phyloP scores from a whole-genome alignment of 2,113 vertebrate genomes.

The Boulengeromyrus knoepffleri region DNA sequence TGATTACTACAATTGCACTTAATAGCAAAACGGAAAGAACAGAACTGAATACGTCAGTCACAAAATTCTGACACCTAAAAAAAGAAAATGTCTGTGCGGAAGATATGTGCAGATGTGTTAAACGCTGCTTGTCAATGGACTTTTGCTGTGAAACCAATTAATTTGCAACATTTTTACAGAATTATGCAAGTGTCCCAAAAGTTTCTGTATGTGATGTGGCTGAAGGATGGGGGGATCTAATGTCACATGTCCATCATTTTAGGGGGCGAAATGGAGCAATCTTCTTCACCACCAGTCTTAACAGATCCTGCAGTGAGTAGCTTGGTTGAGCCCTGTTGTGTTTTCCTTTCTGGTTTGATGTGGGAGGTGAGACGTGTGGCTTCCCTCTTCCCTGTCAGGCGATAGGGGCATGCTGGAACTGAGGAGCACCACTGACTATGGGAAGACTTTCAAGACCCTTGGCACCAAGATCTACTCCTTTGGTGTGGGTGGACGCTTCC shows the following conservation, averaged over 20 bases:
- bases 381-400: constrained; percentile 45
- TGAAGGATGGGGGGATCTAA: neutral
- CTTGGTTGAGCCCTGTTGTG: neutral
- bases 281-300: constrained; percentile 70
- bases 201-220: neutral
- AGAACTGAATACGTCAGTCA: neutral
- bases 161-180: neutral
- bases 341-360: neutral
- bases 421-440: constrained; percentile 70
- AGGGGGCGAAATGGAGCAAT: constrained; percentile 67
- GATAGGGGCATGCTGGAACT: constrained; percentile 72
- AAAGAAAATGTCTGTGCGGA: neutral
- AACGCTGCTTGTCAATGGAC: neutral
- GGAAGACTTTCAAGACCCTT: constrained; percentile 68
- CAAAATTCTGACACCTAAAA: neutral
- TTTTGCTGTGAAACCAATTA: neutral
- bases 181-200: neutral
- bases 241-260: constrained; percentile 34
- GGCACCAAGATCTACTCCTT: constrained; percentile 81
- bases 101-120: neutral
- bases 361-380: neutral
- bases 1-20: neutral
- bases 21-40: neutral
- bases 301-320: constrained; percentile 82
- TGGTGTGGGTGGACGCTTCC: constrained; percentile 78